phyloP scores from a whole-genome alignment of 1,140 invertebrate species.

The Drosophila quadrilineata region DNA sequence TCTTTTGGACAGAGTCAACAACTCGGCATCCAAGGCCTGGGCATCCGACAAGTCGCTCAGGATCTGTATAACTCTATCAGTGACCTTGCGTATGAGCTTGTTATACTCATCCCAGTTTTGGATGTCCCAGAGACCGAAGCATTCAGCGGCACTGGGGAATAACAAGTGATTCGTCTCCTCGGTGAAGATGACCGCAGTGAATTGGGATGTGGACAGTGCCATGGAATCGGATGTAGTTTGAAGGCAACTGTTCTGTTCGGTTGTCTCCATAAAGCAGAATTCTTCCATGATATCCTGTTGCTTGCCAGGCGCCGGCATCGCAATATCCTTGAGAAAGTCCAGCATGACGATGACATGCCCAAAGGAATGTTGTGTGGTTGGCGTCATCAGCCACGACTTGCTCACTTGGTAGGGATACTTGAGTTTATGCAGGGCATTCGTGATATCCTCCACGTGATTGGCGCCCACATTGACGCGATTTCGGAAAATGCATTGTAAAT shows the following conservation, averaged over 20 bases:
- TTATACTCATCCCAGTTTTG: conserved; percentile 20
- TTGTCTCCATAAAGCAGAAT: conserved; percentile 54
- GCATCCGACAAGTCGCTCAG: conserved; percentile 12
- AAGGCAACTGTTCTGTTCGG: conserved; percentile 48
- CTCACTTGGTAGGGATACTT: conserved; percentile 69
- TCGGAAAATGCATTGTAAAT: conserved; percentile 55
- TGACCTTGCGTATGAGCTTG: background rate
- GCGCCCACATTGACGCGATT: conserved; percentile 49
- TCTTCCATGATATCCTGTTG: conserved; percentile 17
- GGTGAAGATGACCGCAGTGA: background rate
- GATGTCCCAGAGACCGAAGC: conserved; percentile 25
- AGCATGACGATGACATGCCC: conserved; percentile 73
- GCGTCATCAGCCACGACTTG: conserved; percentile 76
- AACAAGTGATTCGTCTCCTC: conserved; percentile 26
- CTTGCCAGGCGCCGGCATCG: conserved; percentile 12
- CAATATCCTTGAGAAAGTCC: conserved; percentile 72
- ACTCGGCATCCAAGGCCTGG: background rate
- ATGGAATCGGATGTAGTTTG: conserved; percentile 38
- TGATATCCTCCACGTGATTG: conserved; percentile 73
- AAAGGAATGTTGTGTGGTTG: conserved; percentile 67
- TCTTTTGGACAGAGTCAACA: background rate
- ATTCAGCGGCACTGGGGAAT: conserved; percentile 13
- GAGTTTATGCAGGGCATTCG: conserved; percentile 57
- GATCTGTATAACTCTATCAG: conserved; percentile 7
- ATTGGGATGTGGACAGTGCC: conserved; percentile 35